Base-by-base conservation (phyloP, 2,797 vertebrate genomes). In the Girardinus metallicus region DNA sequence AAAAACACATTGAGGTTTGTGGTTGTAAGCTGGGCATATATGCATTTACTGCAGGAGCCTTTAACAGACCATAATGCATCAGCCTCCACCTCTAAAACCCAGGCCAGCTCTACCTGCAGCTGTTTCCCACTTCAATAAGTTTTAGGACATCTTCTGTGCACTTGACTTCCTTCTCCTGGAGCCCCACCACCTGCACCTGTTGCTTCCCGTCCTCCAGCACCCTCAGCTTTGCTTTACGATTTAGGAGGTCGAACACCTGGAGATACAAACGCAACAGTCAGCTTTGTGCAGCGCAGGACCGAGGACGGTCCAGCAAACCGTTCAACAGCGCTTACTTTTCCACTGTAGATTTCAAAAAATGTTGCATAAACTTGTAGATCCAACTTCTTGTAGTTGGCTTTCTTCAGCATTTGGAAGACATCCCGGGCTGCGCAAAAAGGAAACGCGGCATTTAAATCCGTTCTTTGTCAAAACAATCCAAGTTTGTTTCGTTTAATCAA, bases 331-430 rank as follows among this genome's bases (percentile, higher is more conserved):
- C 95, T 94, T 94, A 95, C 98, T 96, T 99, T 99, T 87, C 98
- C 98, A 88, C 97, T 99, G 94, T 99, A 99, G 95, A 99, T 99
- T 96, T 99, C 98, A 95, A 99, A 99, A 95, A 99, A 99, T 1
- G 98, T 99, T 90, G 98, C 96, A 82, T 97, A 98, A 62, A 99
- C 97, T 95, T 99, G 98, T 92, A 99, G 97, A 87, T 99, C 98
- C 94, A 99, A 92, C 92, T 99, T 99, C 92, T 98, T 99, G 92
- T 98, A 98, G 84, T 96, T 98, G 94, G 97, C 97, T 88, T 99
- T 99, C 96, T 99, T 99, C 93, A 98, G 94, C 98, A 99, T 98
- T 94, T 99, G 95, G 95, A 99, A 99, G 88, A 99, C 98, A 95
- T 99, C 98, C 85, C 98, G 96, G 94, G 98, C 98, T 99, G 92